Percentiles rank a stretch among this genome's conserved stretches.
Conservation (phyloP, 2,888 invertebrate species). For the Ischnura elegans region DNA sequence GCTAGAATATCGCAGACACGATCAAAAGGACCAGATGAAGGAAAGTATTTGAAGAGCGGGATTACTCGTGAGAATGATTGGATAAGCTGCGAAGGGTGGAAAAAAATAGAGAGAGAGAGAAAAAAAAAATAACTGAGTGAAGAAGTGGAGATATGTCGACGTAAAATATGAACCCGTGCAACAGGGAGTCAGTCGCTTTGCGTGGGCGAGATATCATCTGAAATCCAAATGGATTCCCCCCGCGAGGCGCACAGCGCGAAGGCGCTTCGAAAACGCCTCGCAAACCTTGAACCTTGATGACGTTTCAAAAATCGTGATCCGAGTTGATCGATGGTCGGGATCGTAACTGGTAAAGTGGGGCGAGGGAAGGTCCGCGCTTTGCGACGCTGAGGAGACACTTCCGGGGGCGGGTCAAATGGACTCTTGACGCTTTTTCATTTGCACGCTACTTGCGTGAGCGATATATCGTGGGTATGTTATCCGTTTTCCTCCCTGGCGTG, state of each 20-base stretch:
- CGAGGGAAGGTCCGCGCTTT: background rate
- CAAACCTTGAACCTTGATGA: background rate
- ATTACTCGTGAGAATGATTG: background rate
- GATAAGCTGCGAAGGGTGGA: background rate
- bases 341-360: background rate
- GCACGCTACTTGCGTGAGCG: background rate
- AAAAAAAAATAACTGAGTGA: too few species aligned
- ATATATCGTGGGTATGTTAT: background rate
- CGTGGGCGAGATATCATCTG: background rate
- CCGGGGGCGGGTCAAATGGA: background rate
- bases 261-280: background rate
- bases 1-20: background rate
- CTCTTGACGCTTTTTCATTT: background rate
- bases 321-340: background rate
- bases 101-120: background rate
- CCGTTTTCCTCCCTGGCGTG: too few species aligned
- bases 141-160: too few species aligned
- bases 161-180: background rate
- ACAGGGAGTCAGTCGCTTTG: background rate
- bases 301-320: background rate
- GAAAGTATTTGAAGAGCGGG: background rate
- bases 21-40: background rate
- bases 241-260: too few species aligned
- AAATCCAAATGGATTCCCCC: background rate
- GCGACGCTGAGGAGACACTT: background rate